Evolutionary conservation across 2,888 invertebrate genomes (phyloP).

Genomic region (Mesochorus sp.): DNA sequence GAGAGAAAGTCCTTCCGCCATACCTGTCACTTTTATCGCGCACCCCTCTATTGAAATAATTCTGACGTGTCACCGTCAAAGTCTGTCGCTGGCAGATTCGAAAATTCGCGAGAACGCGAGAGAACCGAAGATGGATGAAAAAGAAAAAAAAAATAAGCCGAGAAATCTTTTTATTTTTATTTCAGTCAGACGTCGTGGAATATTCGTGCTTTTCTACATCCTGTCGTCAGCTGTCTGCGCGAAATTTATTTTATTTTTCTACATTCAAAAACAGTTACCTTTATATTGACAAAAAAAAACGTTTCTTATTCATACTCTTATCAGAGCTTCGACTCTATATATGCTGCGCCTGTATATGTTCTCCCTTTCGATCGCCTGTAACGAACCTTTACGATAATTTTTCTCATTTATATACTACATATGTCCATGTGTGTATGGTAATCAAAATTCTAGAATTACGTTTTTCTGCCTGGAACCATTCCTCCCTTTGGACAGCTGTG

Average conservation of each 20-base stretch:
- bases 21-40: slow-evolving; percentile 50
- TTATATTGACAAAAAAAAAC: neutral
- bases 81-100: neutral
- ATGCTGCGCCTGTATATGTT: neutral
- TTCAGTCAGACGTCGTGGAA: slow-evolving; percentile 4
- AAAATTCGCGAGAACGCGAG: slow-evolving; percentile 7
- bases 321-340: neutral
- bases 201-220: neutral
- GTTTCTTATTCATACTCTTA: neutral
- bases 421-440: slow-evolving; percentile 34
- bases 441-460: slow-evolving; percentile 48
- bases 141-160: slow-evolving; percentile 17
- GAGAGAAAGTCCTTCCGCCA: slow-evolving; percentile 2
- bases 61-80: slow-evolving; percentile 30
- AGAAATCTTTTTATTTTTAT: too few species aligned
- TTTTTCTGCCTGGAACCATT: slow-evolving; percentile 44
- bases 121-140: slow-evolving; percentile 10
- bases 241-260: slow-evolving; percentile 8
- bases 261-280: neutral
- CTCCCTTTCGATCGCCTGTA: neutral
- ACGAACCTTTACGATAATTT: slow-evolving; percentile 4
- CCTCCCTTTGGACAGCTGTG: slow-evolving; percentile 57
- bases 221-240: slow-evolving; percentile 1
- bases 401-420: slow-evolving; percentile 29
- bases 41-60: slow-evolving; percentile 26